Evolutionary conservation across 2,888 invertebrate genomes (phyloP).

Genomic region (Pecten maximus): DNA sequence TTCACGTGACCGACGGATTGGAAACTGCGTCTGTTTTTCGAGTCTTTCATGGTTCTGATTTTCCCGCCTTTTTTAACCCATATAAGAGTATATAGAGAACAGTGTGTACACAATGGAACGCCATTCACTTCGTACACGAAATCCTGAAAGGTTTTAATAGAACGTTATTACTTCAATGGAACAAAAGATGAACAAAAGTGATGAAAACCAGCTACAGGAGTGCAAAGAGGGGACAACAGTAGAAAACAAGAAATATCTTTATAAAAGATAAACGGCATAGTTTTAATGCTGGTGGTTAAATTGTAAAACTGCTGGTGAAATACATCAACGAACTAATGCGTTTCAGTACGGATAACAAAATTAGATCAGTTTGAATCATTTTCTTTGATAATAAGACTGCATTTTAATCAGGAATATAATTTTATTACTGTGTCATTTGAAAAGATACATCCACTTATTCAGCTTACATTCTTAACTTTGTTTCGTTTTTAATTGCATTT

Average conservation of each 20-base stretch:
- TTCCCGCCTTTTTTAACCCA: not conserved
- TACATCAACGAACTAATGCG: no score
- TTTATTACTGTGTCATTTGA: no score
- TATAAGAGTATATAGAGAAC: not conserved
- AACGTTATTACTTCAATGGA: not conserved
- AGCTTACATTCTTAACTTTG: no score
- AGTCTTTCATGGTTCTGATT: not conserved
- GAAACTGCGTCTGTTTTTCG: not conserved
- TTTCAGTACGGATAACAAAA: no score
- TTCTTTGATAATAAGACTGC: no score
- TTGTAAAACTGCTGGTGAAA: no score
- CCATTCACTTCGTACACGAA: not conserved
- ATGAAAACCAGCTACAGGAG: not conserved
- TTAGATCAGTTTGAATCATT: no score
- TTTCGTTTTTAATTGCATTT: no score
- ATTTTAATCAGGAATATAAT: no score
- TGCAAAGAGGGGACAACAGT: not conserved
- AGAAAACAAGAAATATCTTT: not conserved
- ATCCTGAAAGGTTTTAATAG: not conserved
- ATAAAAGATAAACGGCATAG: no score
- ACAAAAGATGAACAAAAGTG: not conserved
- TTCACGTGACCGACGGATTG: conserved; percentile 10
- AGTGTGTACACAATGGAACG: not conserved
- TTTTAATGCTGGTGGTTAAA: no score
- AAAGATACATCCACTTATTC: no score